Evolutionary conservation across 1,140 invertebrate genomes (phyloP).

Genomic region (Cheumatopsyche charites): DNA sequence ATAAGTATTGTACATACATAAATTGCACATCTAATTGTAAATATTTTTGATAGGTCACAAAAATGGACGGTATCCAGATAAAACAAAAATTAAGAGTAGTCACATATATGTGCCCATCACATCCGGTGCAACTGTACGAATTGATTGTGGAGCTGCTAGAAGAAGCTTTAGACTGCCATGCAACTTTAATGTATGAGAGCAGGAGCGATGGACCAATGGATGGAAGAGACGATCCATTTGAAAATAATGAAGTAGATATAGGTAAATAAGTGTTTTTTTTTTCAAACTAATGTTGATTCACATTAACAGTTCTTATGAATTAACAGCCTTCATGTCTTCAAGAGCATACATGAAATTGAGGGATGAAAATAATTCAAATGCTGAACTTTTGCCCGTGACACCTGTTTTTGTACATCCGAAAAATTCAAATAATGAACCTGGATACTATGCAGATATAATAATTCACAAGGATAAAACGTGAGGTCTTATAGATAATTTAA

Average conservation of each 20-base stretch:
- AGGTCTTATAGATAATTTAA: slow-evolving; percentile 45
- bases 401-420: slow-evolving; percentile 65
- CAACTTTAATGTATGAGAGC: slow-evolving; percentile 66
- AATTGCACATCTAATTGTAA: not conserved
- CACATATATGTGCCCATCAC: slow-evolving; percentile 68
- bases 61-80: slow-evolving; percentile 27
- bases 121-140: slow-evolving; percentile 68
- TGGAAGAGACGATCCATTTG: slow-evolving; percentile 65
- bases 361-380: slow-evolving; percentile 53
- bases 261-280: slow-evolving; percentile 54
- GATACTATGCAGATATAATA: slow-evolving; percentile 68
- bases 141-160: slow-evolving; percentile 64
- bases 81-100: slow-evolving; percentile 59
- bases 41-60: not conserved
- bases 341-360: slow-evolving; percentile 62
- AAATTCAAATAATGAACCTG: slow-evolving; percentile 60
- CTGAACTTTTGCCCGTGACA: slow-evolving; percentile 63
- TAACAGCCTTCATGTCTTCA: slow-evolving; percentile 65
- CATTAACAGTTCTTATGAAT: too few relatives aligned
- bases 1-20: too few relatives aligned
- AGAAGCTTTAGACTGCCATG: slow-evolving; percentile 58
- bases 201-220: slow-evolving; percentile 57
- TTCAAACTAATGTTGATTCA: not conserved
- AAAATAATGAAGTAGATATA: slow-evolving; percentile 61
- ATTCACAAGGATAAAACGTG: slow-evolving; percentile 66